Conservation (phyloP, 1,140 invertebrate species). For the Homalodisca vitripennis region DNA sequence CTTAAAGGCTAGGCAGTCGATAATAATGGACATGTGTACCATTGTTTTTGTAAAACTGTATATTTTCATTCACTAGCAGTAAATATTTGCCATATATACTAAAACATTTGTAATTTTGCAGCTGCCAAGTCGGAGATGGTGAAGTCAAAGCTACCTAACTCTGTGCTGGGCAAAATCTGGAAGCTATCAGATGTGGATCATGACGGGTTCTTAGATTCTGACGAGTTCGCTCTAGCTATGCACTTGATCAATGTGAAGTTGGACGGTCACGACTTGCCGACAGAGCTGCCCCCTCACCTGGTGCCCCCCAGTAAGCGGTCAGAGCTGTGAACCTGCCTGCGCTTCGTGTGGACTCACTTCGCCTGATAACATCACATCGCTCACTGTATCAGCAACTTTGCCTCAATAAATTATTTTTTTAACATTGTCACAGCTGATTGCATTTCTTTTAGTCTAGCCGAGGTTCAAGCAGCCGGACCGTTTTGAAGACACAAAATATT, state of each 20-base stretch:
- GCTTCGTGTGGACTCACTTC: conserved; percentile 27
- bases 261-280: conserved; percentile 92
- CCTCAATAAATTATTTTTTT: conserved; percentile 19
- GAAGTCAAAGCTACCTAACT: conserved; percentile 97
- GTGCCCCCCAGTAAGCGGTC: conserved; percentile 84
- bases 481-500: background rate
- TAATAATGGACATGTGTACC: no score
- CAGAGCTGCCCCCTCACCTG: conserved; percentile 87
- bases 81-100: no score
- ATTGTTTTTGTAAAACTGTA: no score
- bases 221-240: conserved; percentile 98
- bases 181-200: conserved; percentile 96
- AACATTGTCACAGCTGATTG: conserved; percentile 2
- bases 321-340: conserved; percentile 17
- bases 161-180: conserved; percentile 97
- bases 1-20: no score
- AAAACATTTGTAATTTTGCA: conserved; percentile 43
- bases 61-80: no score
- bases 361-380: background rate
- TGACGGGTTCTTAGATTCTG: conserved; percentile 92
- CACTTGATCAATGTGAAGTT: conserved; percentile 96
- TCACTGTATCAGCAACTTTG: background rate
- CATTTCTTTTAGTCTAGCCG: background rate
- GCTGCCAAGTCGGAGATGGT: conserved; percentile 96
- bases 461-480: background rate